Evolutionary conservation across 2,797 vertebrate genomes (phyloP), one percentile per base, ranked within the genome.

Genomic region (Pogonophryne albipinna): DNA sequence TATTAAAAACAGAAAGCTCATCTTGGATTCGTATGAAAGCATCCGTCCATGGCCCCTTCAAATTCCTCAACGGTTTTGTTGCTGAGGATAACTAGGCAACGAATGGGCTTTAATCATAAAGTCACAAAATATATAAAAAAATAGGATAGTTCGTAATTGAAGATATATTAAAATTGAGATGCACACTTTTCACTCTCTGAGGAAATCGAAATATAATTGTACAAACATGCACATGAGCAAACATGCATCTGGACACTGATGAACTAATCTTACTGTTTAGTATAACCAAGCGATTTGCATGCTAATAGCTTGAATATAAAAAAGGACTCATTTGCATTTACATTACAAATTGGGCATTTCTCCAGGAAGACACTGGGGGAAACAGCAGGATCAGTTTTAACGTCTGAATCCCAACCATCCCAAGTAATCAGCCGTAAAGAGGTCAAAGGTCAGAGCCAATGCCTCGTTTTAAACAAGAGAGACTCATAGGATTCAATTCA

Each of bases 251-350:
- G 79, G 66, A 87, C 57, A 38, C 27, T 65, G 53, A 79, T 63
- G n/a, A 85, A 67, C 75, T 70, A 65, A 82, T 84, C 47, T 6
- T 44, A 50, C 44, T 55, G 50, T 45, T 55, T 44, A 67, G 58
- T 68, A 78, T 63, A 82, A 82, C 51, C 16, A 61, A 64, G 16
- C 61, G 77, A 80, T 89, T 79, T 90, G 60, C 84, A 90, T 87
- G 63, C 61, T 82, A 85, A 89, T 82, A 19, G 41, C 17, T 46
- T 42, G 41, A 31, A 71, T 38, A 76, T 16, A 76, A 63, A 80
- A 81, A 87, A 66, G 6, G 58, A 63, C 74, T 84, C 59, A 82
- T 85, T 86, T 80, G 23, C 68, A 42, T 88, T 85, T 85, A 84
- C 74, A 87, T 87, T 78, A 84, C 27, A 65, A 69, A 78, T 55